Conservation (phyloP, 2,797 vertebrate species). For the Denticeps clupeoides region DNA sequence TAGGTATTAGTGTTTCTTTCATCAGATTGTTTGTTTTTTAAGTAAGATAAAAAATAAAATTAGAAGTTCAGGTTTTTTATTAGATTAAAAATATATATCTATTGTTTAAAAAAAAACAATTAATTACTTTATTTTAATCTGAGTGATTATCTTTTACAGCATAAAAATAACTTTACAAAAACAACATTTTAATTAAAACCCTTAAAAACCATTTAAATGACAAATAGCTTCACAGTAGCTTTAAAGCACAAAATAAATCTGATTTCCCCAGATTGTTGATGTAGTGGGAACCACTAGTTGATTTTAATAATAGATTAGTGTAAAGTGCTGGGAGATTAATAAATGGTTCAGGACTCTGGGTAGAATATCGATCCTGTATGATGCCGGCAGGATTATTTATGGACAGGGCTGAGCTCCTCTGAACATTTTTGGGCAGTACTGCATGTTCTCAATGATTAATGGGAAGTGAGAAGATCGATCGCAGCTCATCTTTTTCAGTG, state of each 20-base stretch:
- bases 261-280: slow-evolving; percentile 57
- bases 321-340: slow-evolving; percentile 47
- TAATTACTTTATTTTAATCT: slow-evolving; percentile 75
- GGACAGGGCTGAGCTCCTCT: slow-evolving; percentile 36
- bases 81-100: slow-evolving; percentile 55
- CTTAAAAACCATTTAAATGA: slow-evolving; percentile 66
- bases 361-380: slow-evolving; percentile 52
- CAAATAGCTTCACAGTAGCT: slow-evolving; percentile 64
- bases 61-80: slow-evolving; percentile 37
- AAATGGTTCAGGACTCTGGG: slow-evolving; percentile 46
- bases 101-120: no score
- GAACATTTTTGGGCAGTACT: slow-evolving; percentile 39
- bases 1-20: no score
- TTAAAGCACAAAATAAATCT: slow-evolving; percentile 63
- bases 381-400: slow-evolving; percentile 57
- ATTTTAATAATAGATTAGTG: slow-evolving; percentile 71
- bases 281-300: slow-evolving; percentile 47
- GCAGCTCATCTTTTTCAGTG: no score
- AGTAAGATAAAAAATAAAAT: no score
- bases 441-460: slow-evolving; percentile 4
- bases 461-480: no score
- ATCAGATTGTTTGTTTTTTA: no score
- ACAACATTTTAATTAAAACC: slow-evolving; percentile 75
- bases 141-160: slow-evolving; percentile 70
- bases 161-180: slow-evolving; percentile 69